These are phyloP conservation scores for Xyliphius kryptos DNA, from an alignment of 2,113 vertebrate species.

Conservation along the genomic window DNA sequence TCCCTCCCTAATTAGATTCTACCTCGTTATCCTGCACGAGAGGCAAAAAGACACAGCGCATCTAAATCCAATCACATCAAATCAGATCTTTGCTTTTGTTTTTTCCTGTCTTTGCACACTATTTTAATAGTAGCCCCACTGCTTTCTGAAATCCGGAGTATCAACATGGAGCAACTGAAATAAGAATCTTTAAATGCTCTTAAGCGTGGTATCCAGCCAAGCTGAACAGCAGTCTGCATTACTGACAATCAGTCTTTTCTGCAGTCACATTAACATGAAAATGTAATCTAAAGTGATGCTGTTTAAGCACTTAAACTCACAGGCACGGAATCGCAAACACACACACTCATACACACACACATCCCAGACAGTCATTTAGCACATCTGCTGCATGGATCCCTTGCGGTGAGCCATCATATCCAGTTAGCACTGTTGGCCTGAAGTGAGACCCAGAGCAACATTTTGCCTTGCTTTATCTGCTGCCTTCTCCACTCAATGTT, in stretches of 20 bases:
- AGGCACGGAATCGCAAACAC: not conserved
- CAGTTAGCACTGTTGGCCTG: constrained; percentile 44
- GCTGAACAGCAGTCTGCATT: constrained; percentile 17
- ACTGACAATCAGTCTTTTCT: constrained; percentile 23
- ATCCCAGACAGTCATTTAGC: constrained; percentile 36
- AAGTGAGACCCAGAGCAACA: constrained; percentile 38
- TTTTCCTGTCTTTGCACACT: constrained; percentile 7
- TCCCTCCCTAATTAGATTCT: constrained; percentile 44
- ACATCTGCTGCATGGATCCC: constrained; percentile 36
- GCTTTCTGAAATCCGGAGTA: constrained; percentile 6
- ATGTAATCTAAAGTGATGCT: constrained; percentile 26
- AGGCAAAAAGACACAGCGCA: constrained; percentile 28
- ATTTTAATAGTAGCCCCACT: constrained; percentile 13
- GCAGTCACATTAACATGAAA: constrained; percentile 33
- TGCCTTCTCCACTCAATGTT: constrained; percentile 12
- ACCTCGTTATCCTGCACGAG: constrained; percentile 33
- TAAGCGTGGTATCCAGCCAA: constrained; percentile 13
- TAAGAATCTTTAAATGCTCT: constrained; percentile 24
- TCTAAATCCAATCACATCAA: constrained; percentile 37
- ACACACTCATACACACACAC: constrained; percentile 5
- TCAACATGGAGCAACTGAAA: constrained; percentile 15
- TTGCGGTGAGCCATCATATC: constrained; percentile 43
- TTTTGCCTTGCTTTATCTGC: constrained; percentile 31
- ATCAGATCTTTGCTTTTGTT: constrained; percentile 25
- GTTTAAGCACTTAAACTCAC: constrained; percentile 17